Evolutionary conservation across 1,140 invertebrate genomes (phyloP).

Genomic region (Platorchestia sp.): DNA sequence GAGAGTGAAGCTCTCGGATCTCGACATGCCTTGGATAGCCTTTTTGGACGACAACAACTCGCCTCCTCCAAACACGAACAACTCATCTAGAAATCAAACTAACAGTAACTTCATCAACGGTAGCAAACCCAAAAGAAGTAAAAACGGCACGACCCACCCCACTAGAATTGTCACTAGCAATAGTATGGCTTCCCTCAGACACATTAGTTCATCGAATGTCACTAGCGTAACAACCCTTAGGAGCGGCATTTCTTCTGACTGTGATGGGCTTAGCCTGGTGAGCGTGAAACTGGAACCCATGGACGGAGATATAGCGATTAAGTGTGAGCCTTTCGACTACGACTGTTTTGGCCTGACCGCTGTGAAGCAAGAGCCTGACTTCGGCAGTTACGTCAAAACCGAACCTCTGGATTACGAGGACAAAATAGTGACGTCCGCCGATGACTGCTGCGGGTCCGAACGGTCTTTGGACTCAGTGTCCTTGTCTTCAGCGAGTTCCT

Average conservation of each 20-base stretch:
- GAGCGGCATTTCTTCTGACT: not conserved
- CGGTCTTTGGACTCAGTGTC: slow-evolving; percentile 65
- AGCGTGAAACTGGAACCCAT: slow-evolving; percentile 64
- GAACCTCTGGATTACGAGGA: slow-evolving; percentile 64
- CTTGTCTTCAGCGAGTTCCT: slow-evolving; percentile 65
- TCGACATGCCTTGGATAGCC: slow-evolving; percentile 62
- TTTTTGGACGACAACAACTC: slow-evolving; percentile 60
- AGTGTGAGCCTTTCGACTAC: slow-evolving; percentile 56
- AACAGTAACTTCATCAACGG: slow-evolving; percentile 22
- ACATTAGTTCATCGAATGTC: slow-evolving; percentile 43
- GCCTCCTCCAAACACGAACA: not conserved
- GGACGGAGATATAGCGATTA: slow-evolving; percentile 56
- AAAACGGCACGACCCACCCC: slow-evolving; percentile 8
- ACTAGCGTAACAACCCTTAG: not conserved
- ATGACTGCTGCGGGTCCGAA: slow-evolving; percentile 66
- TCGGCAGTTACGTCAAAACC: slow-evolving; percentile 58
- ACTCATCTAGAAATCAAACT: not conserved
- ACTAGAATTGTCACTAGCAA: slow-evolving; percentile 37
- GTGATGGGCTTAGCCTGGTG: slow-evolving; percentile 35
- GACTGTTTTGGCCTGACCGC: slow-evolving; percentile 30
- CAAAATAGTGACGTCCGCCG: slow-evolving; percentile 60
- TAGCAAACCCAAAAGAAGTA: slow-evolving; percentile 47
- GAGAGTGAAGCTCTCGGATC: slow-evolving; percentile 60
- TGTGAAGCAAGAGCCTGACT: slow-evolving; percentile 62
- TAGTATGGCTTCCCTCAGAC: slow-evolving; percentile 38